Base-by-base conservation (phyloP, 1,140 invertebrate genomes). In the Formica selysi region DNA sequence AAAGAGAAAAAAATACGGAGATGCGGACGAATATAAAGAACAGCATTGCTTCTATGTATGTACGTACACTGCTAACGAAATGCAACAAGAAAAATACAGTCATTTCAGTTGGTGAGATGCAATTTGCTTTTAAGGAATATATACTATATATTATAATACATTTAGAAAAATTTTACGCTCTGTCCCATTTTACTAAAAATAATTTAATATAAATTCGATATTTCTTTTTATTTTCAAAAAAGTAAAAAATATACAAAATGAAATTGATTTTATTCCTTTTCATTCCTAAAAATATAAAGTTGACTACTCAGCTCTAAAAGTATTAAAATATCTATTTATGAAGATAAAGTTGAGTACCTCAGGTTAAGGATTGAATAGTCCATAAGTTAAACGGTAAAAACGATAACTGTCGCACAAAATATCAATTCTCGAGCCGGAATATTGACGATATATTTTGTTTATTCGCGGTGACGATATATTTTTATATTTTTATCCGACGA, bases 401-500 rank as follows among this genome's bases (percentile, higher is more conserved):
- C 6, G 36, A 1, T 32, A 79, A n/a, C 44, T 22, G 62, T 68
- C 22, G 10, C 76, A 29, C 16, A 16, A 36, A 54, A 70, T 38
- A 29, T 71, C 48, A 36, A 80, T 80, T 68, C n/a, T 22, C n/a
- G 32, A 54, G 22, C 11, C n/a, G 29, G 22, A 38, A 70, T 70
- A 80, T 57, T 64, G 64, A 80, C 29, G n/a, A 32, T 71, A 32
- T 4, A 71, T 48, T 41, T 41, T 26, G 44, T 54, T 65, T 65
- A 80, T 57, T 70, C 32, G 32, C 76, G 29, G 32, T 57, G 44
- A 51, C 48, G 48, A 26, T 65, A 51, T 54, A 61, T 61, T 80
- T 57, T 57, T 26, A 59, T 44, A 36, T 44, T 22, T 71, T 80
- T 80, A 70, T 57, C 70, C 70, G 10, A 54, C 22, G 32, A 67